These are phyloP conservation scores for Dendropsophus ebraccatus DNA, from an alignment of 2,113 vertebrate genomes.

Conservation along the genomic window DNA sequence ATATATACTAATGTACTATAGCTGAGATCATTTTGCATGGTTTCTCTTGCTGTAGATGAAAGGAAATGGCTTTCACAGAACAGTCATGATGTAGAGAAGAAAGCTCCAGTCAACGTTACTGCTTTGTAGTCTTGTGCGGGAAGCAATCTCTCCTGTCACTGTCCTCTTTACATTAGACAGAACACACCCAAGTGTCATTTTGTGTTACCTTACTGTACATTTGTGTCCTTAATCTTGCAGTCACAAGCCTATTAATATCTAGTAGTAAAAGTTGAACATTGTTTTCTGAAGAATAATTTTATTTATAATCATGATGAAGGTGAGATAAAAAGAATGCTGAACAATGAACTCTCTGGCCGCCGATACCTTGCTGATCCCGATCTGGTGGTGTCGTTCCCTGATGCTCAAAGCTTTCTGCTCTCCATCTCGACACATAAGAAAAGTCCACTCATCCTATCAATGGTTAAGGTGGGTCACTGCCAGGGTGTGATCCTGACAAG, in stretches of 20 bases:
- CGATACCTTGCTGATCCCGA: too few species aligned
- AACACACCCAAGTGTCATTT: slow-evolving; percentile 14
- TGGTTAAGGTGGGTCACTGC: too few species aligned
- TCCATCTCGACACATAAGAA: too few species aligned
- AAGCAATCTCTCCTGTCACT: neutral
- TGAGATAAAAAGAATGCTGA: too few species aligned
- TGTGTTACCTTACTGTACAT: neutral
- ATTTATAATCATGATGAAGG: too few species aligned
- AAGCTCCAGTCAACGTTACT: neutral
- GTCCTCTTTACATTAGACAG: slow-evolving; percentile 30
- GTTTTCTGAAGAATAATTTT: neutral
- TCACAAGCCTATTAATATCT: neutral
- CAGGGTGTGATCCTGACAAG: too few species aligned
- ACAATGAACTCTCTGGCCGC: too few species aligned
- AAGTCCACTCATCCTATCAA: too few species aligned
- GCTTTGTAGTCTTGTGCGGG: neutral
- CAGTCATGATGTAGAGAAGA: slow-evolving; percentile 3
- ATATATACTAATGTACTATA: neutral
- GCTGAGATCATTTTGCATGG: slow-evolving; percentile 31
- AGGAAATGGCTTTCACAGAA: slow-evolving; percentile 22
- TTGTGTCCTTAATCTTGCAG: too few species aligned
- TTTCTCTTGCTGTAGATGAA: slow-evolving; percentile 25
- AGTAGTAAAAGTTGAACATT: neutral
- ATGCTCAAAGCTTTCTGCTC: too few species aligned
- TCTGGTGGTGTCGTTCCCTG: too few species aligned